These are phyloP conservation scores for Gulo gulo DNA, from an alignment of 2,113 vertebrate genomes.

Conservation along the genomic window DNA sequence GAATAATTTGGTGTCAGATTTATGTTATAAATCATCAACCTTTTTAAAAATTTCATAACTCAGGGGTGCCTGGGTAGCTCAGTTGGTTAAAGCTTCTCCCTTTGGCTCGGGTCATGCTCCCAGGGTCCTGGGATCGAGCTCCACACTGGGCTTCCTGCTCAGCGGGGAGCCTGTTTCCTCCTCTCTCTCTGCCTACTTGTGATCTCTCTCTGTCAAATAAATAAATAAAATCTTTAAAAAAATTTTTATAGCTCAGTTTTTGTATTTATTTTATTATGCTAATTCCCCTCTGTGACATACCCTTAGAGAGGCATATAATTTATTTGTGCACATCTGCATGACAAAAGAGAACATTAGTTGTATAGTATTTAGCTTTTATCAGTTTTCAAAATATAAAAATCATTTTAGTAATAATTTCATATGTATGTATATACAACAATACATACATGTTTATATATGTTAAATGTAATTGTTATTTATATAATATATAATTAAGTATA, in stretches of 20 bases:
- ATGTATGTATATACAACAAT: not conserved
- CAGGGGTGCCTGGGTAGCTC: not conserved
- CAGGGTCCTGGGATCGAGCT: no score
- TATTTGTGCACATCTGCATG: not conserved
- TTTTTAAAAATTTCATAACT: not conserved
- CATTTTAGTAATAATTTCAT: not conserved
- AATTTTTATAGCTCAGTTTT: not conserved
- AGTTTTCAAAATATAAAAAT: slow-evolving; percentile 1
- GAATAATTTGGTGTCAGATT: not conserved
- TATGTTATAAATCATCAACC: not conserved
- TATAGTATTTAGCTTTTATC: not conserved
- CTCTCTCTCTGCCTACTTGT: no score
- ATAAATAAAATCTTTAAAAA: not conserved
- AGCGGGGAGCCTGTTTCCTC: no score
- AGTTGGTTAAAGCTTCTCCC: no score
- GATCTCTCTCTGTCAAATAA: no score
- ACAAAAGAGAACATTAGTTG: not conserved
- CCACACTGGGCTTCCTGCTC: no score
- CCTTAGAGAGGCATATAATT: not conserved
- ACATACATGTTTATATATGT: not conserved
- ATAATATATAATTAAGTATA: not conserved
- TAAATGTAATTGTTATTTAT: not conserved
- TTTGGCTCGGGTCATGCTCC: no score
- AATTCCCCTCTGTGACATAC: not conserved
- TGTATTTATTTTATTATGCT: not conserved